Conservation (phyloP, 2,113 vertebrate genomes). For the Orycteropus afer region DNA sequence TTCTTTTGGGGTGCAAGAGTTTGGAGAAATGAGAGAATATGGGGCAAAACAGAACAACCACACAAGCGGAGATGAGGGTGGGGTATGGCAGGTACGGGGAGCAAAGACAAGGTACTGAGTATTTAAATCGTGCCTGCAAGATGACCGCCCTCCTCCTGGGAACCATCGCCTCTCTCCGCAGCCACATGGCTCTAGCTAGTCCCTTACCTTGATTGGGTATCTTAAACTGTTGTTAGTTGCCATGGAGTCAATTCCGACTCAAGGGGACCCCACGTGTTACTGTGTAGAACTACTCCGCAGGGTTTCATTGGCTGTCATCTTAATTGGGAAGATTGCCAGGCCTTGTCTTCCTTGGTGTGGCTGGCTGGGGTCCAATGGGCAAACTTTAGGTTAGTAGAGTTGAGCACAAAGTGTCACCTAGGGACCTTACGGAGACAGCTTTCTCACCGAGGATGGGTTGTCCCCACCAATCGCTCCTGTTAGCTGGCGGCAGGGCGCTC, state of each 20-base stretch:
- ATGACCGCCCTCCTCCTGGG: neutral
- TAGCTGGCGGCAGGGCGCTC: neutral
- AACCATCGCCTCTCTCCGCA: neutral
- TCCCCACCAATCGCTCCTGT: neutral
- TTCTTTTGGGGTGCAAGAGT: neutral
- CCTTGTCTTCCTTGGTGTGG: neutral
- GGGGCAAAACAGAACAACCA: neutral
- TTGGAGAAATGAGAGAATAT: conserved; percentile 24
- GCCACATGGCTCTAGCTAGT: neutral
- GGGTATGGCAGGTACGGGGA: neutral
- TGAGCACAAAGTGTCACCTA: neutral
- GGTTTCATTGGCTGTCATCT: neutral
- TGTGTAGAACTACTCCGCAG: neutral
- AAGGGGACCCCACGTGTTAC: neutral
- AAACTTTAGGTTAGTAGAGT: neutral
- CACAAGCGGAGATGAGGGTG: neutral
- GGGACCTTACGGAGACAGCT: neutral
- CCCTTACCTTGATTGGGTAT: neutral
- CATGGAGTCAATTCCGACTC: neutral
- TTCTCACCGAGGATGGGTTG: neutral
- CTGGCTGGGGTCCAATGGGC: neutral
- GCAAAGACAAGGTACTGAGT: neutral
- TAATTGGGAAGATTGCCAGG: neutral
- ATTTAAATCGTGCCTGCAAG: neutral
- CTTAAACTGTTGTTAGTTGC: conserved; percentile 17